Evolutionary conservation across 2,113 vertebrate genomes (phyloP), one percentile per base, ranked within the genome.

Genomic region (Aegypius monachus): DNA sequence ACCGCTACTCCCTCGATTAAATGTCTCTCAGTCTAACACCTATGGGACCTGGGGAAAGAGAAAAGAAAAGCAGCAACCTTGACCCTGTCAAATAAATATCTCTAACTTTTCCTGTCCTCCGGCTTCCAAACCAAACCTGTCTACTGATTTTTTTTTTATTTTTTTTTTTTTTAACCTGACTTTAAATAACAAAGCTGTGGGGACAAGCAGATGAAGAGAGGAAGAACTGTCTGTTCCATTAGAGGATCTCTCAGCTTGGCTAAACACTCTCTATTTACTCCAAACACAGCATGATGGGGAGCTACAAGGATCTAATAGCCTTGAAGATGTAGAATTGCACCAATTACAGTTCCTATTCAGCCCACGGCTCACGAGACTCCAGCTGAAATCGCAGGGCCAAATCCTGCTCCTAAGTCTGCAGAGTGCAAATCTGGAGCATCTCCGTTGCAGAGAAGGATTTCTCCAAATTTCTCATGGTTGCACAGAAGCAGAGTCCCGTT

Each of bases 11-110:
- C 99, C 98, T 99, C 99, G 99, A 99, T 99, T 99, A 99, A 99
- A 99, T 99, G 99, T 99, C 99, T 99, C 99, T 98, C 99, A 99
- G 99, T 99, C 99, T 99, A 99, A 99, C 99, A 99, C 99, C 99
- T 99, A 98, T 99, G 99, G 99, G 99, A 99, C 98, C 98, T 98
- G 98, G 98, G 98, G 98, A 99, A 98, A 99, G 98, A 98, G 98
- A 98, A 99, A 99, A 99, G 98, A 99, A 99, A 98, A 99, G 99
- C 98, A 98, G 98, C 98, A 98, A 98, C 98, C 98, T 98, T 99
- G 98, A 99, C 99, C 99, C 99, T 99, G 99, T 99, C 99, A 99
- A 99, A 99, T 99, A 99, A 98, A 99, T 99, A 99, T 99, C 99
- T 99, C 98, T 99, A 99, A 99, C 99, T 99, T 99, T 98, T 98